Evolutionary conservation across 2,888 invertebrate genomes (phyloP).

Genomic region (Oligia strigilis): DNA sequence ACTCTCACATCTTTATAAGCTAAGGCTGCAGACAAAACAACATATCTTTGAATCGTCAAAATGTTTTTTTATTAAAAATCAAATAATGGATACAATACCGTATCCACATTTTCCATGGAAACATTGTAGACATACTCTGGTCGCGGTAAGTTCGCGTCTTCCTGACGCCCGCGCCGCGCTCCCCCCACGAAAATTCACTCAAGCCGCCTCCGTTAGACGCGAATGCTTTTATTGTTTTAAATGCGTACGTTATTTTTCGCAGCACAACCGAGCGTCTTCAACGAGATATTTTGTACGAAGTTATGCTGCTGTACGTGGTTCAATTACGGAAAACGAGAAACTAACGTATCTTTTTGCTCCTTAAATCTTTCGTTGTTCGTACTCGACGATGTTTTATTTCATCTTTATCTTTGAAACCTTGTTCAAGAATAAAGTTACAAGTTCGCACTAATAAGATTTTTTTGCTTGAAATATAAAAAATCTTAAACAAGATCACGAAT

Average conservation of each 20-base stretch:
- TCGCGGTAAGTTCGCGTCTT: conserved; percentile 71
- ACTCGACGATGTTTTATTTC: conserved; percentile 60
- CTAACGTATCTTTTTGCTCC: conserved; percentile 63
- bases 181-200: conserved; percentile 84
- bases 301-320: conserved; percentile 80
- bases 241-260: conserved; percentile 86
- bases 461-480: conserved; percentile 30
- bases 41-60: not conserved
- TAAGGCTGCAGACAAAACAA: not conserved
- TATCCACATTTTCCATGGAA: conserved; percentile 66
- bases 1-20: too few species aligned
- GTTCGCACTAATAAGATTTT: conserved; percentile 35
- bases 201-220: conserved; percentile 80
- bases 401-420: conserved; percentile 56
- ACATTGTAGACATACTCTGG: conserved; percentile 45
- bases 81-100: conserved; percentile 38
- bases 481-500: not conserved
- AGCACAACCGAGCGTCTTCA: conserved; percentile 73
- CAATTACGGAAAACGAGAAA: conserved; percentile 77
- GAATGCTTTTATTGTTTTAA: conserved; percentile 88
- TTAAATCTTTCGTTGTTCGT: conserved; percentile 60
- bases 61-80: not conserved
- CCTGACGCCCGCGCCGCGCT: conserved; percentile 63
- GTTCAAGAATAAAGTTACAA: conserved; percentile 43
- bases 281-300: conserved; percentile 78